Evolutionary conservation across 2,113 vertebrate species (phyloP).

Genomic region (Clarias magur): DNA sequence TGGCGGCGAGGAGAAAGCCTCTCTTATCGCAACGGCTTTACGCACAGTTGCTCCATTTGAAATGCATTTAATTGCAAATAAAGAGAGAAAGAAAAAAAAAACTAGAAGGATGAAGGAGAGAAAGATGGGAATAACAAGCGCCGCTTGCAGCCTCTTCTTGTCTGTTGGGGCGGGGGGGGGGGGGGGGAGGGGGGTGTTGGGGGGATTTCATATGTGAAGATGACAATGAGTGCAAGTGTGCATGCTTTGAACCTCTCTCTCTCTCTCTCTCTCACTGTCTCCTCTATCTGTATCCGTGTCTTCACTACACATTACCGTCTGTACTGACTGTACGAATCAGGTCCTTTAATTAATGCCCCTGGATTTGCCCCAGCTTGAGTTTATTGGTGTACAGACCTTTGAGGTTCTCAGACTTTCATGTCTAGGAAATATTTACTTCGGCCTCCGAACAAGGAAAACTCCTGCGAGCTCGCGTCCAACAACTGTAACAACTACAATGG

Average conservation of each 20-base stretch:
- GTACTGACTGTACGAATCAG: background rate
- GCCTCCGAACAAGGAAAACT: background rate
- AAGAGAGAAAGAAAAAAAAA: slow-evolving; percentile 76
- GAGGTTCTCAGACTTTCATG: background rate
- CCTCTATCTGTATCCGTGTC: background rate
- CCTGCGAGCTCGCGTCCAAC: background rate
- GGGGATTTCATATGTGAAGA: slow-evolving; percentile 71
- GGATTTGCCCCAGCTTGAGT: background rate
- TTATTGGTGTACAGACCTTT: background rate
- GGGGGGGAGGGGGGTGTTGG: background rate
- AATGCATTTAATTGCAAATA: slow-evolving; percentile 85
- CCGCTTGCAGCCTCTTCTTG: slow-evolving; percentile 23
- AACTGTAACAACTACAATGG: background rate
- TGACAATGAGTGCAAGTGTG: slow-evolving; percentile 72
- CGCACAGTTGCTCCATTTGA: slow-evolving; percentile 80
- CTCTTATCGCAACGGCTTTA: slow-evolving; percentile 76
- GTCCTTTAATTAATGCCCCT: background rate
- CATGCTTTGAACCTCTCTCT: slow-evolving; percentile 69
- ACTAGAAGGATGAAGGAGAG: slow-evolving; percentile 53
- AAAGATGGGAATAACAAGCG: slow-evolving; percentile 27
- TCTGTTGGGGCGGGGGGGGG: background rate
- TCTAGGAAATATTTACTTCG: background rate
- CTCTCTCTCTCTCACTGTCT: slow-evolving; percentile 62
- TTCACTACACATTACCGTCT: background rate
- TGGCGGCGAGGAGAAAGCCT: slow-evolving; percentile 70